These are phyloP conservation scores for Argopecten irradians DNA, from an alignment of 1,140 invertebrate genomes.

Conservation along the genomic window DNA sequence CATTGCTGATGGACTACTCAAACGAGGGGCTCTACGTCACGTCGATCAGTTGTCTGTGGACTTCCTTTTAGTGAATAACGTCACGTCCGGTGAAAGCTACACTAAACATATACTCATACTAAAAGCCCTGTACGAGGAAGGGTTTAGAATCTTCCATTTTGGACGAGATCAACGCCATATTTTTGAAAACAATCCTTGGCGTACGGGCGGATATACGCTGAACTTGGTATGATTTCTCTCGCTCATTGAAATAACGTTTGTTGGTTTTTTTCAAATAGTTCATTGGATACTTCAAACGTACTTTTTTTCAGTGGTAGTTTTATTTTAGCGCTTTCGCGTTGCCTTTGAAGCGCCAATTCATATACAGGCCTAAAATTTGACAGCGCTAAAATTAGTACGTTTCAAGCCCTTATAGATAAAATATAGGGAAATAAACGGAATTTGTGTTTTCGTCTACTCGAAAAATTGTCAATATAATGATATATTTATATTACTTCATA, in stretches of 20 bases:
- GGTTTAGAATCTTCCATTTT: not conserved
- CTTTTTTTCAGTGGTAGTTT: too few species aligned
- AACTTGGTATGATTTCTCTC: not conserved
- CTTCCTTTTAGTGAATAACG: not conserved
- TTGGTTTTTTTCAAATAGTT: too few species aligned
- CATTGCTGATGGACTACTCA: not conserved
- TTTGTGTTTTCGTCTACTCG: too few species aligned
- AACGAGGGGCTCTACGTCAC: not conserved
- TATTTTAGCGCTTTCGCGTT: too few species aligned
- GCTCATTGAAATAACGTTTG: too few species aligned
- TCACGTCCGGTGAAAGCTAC: not conserved
- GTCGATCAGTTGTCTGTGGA: not conserved
- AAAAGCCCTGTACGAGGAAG: not conserved
- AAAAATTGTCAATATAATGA: too few species aligned
- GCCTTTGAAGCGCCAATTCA: too few species aligned
- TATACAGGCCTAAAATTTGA: too few species aligned
- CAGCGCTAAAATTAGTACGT: too few species aligned
- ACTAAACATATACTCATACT: not conserved
- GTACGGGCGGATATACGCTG: not conserved
- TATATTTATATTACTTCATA: too few species aligned
- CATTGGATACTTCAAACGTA: not conserved
- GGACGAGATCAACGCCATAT: not conserved
- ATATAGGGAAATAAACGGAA: too few species aligned
- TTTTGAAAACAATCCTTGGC: not conserved
- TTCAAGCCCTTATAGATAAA: too few species aligned